Evolutionary conservation across 2,888 invertebrate genomes (phyloP), one percentile per base, ranked within the genome.

Genomic region (Ametastegia equiseti): DNA sequence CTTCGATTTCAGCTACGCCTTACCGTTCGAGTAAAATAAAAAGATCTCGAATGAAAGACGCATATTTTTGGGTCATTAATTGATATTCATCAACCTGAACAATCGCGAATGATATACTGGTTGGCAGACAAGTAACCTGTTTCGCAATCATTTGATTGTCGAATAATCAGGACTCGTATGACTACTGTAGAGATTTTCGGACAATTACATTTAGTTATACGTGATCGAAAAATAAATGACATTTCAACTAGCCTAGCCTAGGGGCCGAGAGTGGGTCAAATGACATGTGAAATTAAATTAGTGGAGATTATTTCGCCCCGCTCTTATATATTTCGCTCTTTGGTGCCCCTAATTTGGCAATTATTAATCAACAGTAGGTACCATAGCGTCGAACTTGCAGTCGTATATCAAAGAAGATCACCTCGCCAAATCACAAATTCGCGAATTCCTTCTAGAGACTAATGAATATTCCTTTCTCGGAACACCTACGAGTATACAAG

Each of bases 241-340:
- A 63, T 63, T 27, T 63, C 23, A 27, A 27, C 19, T 63, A 63
- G 30, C 4, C 15, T 23, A 27, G 11, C 13, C 13, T 30, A 30
- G 30, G 30, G 30, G 30, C 27, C 13, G 63, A 19, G 63, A 63
- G n/a, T 63, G 63, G 63, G 63, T 63, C 63, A 63, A 63, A 63
- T 30, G 33, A 30, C 2, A 30, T 30, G 19, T 27, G 63, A 63
- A 63, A 63, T 13, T 63, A 27, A 27, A 7, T 11, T 9, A 42
- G 42, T 42, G 9, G 9, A 30, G 27, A 27, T 63, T 2, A 15
- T 30, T 63, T 7, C 19, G 30, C 33, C 19, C 27, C 11, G n/a
- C n/a, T n/a, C n/a, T n/a, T n/a, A n/a, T n/a, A n/a, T n/a, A n/a
- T n/a, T n/a, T 30, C 30, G 63, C 15, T 63, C 27, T 63, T 63